phyloP scores from a whole-genome alignment of 2,113 vertebrate species.

The Ictidomys tridecemlineatus region DNA sequence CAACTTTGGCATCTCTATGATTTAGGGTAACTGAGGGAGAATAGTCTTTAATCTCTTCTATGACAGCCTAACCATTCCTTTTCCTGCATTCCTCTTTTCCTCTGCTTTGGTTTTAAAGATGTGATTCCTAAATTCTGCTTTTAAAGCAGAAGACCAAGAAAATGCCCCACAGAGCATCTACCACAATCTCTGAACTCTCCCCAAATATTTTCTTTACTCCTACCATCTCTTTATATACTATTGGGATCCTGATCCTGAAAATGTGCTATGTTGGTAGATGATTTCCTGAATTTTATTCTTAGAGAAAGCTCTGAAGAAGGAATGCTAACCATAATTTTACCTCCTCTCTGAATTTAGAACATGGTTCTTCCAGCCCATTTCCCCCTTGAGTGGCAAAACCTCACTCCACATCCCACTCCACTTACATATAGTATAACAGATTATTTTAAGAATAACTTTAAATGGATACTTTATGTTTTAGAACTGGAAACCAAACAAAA shows the following conservation, averaged over 20 bases:
- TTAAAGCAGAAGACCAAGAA: not conserved
- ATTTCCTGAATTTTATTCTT: not conserved
- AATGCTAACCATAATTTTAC: not conserved
- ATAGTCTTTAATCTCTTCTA: not conserved
- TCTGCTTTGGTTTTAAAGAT: not conserved
- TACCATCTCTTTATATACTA: not conserved
- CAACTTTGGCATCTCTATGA: not conserved
- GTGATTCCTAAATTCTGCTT: not conserved
- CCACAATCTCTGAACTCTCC: not conserved
- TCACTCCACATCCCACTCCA: not conserved
- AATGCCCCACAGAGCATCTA: not conserved
- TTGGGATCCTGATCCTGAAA: accelerated
- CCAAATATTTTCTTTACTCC: not conserved
- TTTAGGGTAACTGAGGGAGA: not conserved
- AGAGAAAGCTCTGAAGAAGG: not conserved
- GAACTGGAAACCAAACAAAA: not conserved
- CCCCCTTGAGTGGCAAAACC: not conserved
- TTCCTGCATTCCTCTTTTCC: not conserved
- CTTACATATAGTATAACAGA: not conserved
- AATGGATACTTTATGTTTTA: not conserved
- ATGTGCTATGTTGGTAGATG: accelerated
- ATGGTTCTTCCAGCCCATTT: not conserved
- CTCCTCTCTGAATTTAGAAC: not conserved
- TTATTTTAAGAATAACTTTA: not conserved
- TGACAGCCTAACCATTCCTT: too few species aligned